Conservation (phyloP, 1,140 invertebrate species). For the Paralvinella palmiformis region DNA sequence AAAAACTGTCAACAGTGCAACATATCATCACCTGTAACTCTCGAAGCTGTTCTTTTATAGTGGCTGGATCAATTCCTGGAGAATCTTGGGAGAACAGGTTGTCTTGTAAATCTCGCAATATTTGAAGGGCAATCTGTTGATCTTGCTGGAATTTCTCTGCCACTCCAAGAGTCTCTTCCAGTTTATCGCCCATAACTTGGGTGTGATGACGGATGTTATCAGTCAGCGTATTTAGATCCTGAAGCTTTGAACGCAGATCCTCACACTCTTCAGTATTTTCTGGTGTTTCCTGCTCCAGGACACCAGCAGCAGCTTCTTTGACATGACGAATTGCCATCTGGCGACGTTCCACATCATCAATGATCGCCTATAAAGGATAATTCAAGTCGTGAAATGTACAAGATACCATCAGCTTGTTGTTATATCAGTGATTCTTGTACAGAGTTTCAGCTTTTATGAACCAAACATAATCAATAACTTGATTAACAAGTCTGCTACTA, state of each 20-base stretch:
- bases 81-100: slow-evolving; percentile 83
- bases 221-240: slow-evolving; percentile 86
- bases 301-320: slow-evolving; percentile 82
- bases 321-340: slow-evolving; percentile 87
- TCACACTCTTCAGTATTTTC: slow-evolving; percentile 18
- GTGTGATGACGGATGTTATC: slow-evolving; percentile 82
- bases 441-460: too few species aligned
- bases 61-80: slow-evolving; percentile 69
- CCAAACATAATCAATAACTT: too few species aligned
- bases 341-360: slow-evolving; percentile 87
- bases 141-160: slow-evolving; percentile 93
- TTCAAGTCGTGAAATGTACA: too few species aligned
- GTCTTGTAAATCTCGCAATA: slow-evolving; percentile 82
- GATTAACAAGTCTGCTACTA: too few species aligned
- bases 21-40: slow-evolving; percentile 62
- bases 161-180: slow-evolving; percentile 78
- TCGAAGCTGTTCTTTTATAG: slow-evolving; percentile 87
- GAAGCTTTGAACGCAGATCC: slow-evolving; percentile 88
- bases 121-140: slow-evolving; percentile 81
- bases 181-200: slow-evolving; percentile 67
- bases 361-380: slow-evolving; percentile 52
- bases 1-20: neutral
- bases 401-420: too few species aligned
- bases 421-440: neutral
- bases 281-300: slow-evolving; percentile 75